These are phyloP conservation scores for Falco cherrug DNA, from an alignment of 2,797 vertebrate genomes.

Conservation along the genomic window DNA sequence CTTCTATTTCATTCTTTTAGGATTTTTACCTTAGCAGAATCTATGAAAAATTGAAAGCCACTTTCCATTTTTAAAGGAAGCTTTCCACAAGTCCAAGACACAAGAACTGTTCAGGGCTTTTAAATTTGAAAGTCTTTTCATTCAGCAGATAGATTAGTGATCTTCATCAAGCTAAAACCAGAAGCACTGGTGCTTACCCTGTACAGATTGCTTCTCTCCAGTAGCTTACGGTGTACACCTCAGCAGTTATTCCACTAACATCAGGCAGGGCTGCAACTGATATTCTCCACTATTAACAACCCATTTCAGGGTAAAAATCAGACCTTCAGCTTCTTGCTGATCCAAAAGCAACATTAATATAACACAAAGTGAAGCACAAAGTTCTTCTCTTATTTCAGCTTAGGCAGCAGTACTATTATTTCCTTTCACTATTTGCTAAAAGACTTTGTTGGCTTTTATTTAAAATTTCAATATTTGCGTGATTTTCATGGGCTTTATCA, in stretches of 20 bases:
- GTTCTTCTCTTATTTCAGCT: not conserved
- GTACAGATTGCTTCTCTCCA: not conserved
- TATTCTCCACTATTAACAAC: not conserved
- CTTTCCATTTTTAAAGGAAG: constrained; percentile 29
- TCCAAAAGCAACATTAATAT: not conserved
- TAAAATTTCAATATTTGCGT: not conserved
- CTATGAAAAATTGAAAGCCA: not conserved
- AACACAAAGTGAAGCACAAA: not conserved
- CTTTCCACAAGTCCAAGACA: constrained; percentile 18
- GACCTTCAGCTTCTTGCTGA: not conserved
- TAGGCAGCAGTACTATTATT: not conserved
- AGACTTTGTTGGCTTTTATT: not conserved
- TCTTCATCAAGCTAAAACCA: not conserved
- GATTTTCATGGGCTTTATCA: not conserved
- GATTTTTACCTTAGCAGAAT: not conserved
- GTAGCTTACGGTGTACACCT: not conserved
- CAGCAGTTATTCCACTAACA: not conserved
- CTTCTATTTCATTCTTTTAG: not conserved
- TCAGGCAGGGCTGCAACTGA: not conserved
- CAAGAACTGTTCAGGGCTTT: not conserved
- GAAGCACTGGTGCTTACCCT: not conserved
- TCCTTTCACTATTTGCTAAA: not conserved
- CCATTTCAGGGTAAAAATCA: not conserved
- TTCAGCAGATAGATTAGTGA: not conserved
- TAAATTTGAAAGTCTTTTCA: constrained; percentile 3